phyloP scores from a whole-genome alignment of 2,888 invertebrate species.

The Dynastes maya region DNA sequence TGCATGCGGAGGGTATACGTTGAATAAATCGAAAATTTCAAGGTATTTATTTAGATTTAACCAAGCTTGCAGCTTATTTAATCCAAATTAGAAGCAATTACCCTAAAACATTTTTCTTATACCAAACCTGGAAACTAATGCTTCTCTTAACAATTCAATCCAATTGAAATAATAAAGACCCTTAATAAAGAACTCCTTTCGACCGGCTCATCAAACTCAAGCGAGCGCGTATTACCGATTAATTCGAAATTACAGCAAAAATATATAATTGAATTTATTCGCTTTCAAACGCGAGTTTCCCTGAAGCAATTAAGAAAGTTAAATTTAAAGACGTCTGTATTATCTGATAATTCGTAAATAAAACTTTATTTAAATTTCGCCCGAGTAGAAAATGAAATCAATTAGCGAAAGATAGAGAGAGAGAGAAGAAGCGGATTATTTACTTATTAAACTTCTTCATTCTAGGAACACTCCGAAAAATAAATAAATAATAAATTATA shows the following conservation, averaged over 20 bases:
- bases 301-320: constrained; percentile 36
- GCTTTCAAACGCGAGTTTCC: neutral
- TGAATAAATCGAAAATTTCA: too few species aligned
- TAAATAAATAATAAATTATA: constrained; percentile 45
- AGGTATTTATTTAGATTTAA: too few species aligned
- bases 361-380: constrained; percentile 27
- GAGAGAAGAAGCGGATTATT: neutral
- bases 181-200: neutral
- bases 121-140: too few species aligned
- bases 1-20: too few species aligned
- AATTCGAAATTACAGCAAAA: constrained; percentile 8
- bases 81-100: too few species aligned
- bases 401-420: neutral
- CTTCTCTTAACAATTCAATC: neutral
- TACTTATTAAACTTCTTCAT: constrained; percentile 17
- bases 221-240: neutral
- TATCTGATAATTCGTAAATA: constrained; percentile 42
- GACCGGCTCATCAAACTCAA: neutral
- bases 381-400: constrained; percentile 28
- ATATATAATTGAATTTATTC: constrained; percentile 24
- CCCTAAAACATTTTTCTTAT: too few species aligned
- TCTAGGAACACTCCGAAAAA: constrained; percentile 16
- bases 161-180: constrained; percentile 4
- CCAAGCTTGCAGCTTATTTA: too few species aligned
- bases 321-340: constrained; percentile 23